Evolutionary conservation across 2,113 vertebrate species (phyloP).

Genomic region (Circaetus cinerascens): DNA sequence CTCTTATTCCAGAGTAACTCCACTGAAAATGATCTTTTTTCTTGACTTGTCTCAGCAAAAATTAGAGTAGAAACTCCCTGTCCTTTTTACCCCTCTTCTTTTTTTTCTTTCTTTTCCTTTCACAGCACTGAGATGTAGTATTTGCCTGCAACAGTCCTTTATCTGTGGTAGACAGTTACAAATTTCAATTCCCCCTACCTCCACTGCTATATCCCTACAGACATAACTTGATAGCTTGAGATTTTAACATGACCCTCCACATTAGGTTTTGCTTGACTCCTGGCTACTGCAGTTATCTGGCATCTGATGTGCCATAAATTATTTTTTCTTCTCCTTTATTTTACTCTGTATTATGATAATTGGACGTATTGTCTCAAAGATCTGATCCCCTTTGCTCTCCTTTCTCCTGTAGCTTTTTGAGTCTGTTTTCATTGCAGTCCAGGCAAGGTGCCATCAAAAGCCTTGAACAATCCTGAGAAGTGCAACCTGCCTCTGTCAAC

Average conservation of each 20-base stretch:
- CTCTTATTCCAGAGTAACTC: neutral
- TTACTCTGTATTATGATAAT: neutral
- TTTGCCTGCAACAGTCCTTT: neutral
- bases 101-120: neutral
- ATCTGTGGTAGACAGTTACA: neutral
- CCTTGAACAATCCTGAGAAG: neutral
- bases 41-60: neutral
- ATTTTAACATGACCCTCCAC: neutral
- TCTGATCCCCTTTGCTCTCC: neutral
- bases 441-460: neutral
- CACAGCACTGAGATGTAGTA: neutral
- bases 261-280: neutral
- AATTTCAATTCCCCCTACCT: neutral
- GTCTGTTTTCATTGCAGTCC: neutral
- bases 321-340: neutral
- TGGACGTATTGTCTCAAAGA: neutral
- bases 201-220: neutral
- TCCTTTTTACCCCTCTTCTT: neutral
- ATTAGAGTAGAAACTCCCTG: neutral
- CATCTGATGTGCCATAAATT: neutral
- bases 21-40: slow-evolving; percentile 27
- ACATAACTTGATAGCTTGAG: neutral
- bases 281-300: neutral
- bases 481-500: neutral
- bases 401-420: neutral